phyloP scores from a whole-genome alignment of 2,113 vertebrate species.

The Actenoides hombroni region DNA sequence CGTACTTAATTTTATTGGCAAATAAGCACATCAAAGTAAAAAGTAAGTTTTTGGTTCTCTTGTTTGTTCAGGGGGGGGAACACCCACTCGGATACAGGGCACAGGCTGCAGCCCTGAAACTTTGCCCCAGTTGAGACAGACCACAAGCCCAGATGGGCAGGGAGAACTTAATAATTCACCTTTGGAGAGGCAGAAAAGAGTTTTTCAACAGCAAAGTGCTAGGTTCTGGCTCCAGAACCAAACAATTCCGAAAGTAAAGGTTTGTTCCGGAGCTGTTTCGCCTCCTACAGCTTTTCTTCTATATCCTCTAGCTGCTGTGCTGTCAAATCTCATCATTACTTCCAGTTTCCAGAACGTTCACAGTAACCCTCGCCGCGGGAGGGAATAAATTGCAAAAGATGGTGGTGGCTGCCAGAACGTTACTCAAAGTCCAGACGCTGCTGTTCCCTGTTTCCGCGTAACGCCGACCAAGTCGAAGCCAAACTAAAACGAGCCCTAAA shows the following conservation, averaged over 20 bases:
- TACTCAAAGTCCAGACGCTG: slow-evolving; percentile 1
- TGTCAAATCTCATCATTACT: background rate
- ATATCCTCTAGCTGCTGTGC: background rate
- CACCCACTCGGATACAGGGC: background rate
- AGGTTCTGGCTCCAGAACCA: background rate
- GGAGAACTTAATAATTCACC: background rate
- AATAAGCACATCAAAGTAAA: background rate
- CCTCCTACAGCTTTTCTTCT: background rate
- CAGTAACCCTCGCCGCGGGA: background rate
- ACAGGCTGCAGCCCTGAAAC: background rate
- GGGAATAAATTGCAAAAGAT: slow-evolving; percentile 8
- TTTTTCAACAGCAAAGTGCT: background rate
- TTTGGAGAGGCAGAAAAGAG: background rate
- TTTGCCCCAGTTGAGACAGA: background rate
- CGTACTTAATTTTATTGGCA: background rate
- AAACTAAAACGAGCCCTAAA: background rate
- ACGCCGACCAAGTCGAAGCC: background rate
- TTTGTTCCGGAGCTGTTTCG: background rate
- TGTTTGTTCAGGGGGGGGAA: background rate
- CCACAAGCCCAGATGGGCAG: background rate
- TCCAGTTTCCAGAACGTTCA: slow-evolving; percentile 43
- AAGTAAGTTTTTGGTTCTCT: background rate
- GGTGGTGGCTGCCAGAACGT: background rate
- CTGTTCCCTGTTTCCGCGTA: background rate
- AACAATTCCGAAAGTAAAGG: background rate